A percentile compares a stretch with the other conserved stretches of the same genome.
These are phyloP conservation scores for Leuciscus idus DNA, from an alignment of 2,113 vertebrate species.

Conservation along the genomic window DNA sequence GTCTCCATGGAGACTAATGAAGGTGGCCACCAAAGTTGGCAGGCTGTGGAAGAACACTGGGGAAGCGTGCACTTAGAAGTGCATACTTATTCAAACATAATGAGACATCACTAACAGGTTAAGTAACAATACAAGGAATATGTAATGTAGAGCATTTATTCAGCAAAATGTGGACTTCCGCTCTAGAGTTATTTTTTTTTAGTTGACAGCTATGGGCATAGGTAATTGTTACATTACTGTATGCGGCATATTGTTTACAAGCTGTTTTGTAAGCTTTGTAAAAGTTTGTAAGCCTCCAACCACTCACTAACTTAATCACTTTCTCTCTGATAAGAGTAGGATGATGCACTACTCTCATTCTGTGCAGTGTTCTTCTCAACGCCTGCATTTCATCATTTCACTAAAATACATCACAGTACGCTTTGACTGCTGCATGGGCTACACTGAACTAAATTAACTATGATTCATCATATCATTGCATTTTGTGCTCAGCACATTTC, in stretches of 20 bases:
- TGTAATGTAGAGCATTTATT: too few relatives aligned
- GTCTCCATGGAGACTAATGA: constrained; percentile 60
- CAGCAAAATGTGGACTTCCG: too few relatives aligned
- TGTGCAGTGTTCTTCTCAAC: neutral
- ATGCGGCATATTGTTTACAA: too few relatives aligned
- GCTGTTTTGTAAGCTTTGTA: too few relatives aligned
- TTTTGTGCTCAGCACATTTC: constrained; percentile 20
- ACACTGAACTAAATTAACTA: constrained; percentile 13
- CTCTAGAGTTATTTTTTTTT: too few relatives aligned
- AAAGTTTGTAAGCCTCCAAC: neutral
- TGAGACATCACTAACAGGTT: too few relatives aligned
- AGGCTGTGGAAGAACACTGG: constrained; percentile 30
- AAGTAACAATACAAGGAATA: too few relatives aligned
- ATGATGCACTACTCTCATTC: constrained; percentile 32
- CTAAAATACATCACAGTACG: constrained; percentile 8
- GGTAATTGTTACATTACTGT: too few relatives aligned
- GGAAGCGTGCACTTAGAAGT: constrained; percentile 52
- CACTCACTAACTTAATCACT: constrained; percentile 13
- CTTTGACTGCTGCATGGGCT: constrained; percentile 1
- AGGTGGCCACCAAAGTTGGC: constrained; percentile 46
- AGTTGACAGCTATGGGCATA: too few relatives aligned
- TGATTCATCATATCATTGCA: constrained; percentile 16
- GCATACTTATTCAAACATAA: constrained; percentile 53
- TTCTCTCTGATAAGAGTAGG: neutral
- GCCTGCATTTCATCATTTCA: constrained; percentile 9